These are phyloP conservation scores for Poecilia picta DNA, from an alignment of 2,797 vertebrate species.

Conservation along the genomic window DNA sequence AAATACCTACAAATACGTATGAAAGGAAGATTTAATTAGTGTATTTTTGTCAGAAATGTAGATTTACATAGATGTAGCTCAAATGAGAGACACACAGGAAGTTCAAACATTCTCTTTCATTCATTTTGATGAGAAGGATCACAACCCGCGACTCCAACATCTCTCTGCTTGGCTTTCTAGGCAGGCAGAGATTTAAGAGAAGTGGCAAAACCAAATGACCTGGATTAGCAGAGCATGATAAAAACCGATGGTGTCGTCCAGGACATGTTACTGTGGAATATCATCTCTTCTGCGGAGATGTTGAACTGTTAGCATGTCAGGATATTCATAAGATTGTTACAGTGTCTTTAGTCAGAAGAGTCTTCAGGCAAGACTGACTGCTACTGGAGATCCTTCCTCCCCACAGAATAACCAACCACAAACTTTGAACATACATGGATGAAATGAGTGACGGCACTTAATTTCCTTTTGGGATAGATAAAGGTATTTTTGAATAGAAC, in stretches of 20 bases:
- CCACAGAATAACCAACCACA: background rate
- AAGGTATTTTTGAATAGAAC: background rate
- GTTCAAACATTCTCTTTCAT: background rate
- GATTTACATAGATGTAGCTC: background rate
- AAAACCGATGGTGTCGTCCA: background rate
- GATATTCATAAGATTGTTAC: background rate
- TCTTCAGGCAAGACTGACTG: background rate
- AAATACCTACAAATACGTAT: background rate
- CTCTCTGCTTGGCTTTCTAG: background rate
- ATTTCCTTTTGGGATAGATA: background rate
- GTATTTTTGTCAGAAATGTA: background rate
- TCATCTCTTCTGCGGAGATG: background rate
- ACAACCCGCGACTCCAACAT: background rate
- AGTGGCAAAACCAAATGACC: background rate
- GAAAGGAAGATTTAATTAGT: background rate
- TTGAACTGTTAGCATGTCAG: background rate
- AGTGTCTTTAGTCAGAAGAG: background rate
- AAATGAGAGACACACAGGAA: background rate
- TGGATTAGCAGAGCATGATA: background rate
- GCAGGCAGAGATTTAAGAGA: background rate
- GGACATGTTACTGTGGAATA: background rate
- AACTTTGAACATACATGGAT: background rate
- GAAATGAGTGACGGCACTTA: background rate
- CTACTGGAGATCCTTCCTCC: background rate
- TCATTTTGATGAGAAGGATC: background rate